Percentiles rank a stretch among this genome's conserved stretches.
phyloP scores from a whole-genome alignment of 1,140 invertebrate species.

The Platyscapa corneri region DNA sequence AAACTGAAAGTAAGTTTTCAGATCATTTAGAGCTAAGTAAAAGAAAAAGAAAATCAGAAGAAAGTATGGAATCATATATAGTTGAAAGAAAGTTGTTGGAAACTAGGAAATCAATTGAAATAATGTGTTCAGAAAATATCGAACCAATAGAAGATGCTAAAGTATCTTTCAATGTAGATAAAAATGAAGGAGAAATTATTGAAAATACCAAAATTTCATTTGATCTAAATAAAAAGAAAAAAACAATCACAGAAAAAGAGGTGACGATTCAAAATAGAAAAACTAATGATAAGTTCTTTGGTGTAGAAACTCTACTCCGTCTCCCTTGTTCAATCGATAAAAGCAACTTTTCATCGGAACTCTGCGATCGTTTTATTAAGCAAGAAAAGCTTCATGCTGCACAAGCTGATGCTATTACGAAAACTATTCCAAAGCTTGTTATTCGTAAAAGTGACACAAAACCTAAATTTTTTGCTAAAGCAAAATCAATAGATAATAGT shows the following conservation, averaged over 20 bases:
- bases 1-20: not conserved
- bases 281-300: not conserved
- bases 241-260: not conserved
- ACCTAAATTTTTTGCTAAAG: slow-evolving; percentile 55
- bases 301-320: slow-evolving; percentile 11
- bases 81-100: not conserved
- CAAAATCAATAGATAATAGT: slow-evolving; percentile 50
- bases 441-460: slow-evolving; percentile 65
- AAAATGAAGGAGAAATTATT: not conserved
- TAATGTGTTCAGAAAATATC: not conserved
- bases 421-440: slow-evolving; percentile 66
- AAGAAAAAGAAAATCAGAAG: not conserved
- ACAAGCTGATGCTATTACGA: slow-evolving; percentile 30
- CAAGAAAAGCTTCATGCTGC: slow-evolving; percentile 44
- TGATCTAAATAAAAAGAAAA: not conserved
- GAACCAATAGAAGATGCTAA: slow-evolving; percentile 11
- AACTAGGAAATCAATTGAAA: not conserved
- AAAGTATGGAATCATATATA: slow-evolving; percentile 14
- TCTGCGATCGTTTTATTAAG: slow-evolving; percentile 47
- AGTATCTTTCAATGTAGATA: not conserved
- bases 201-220: not conserved
- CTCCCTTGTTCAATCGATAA: slow-evolving; percentile 49
- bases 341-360: slow-evolving; percentile 38
- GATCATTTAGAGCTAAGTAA: not conserved
- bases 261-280: not conserved